A percentile compares a stretch with the other conserved stretches of the same genome.
Evolutionary conservation across 2,113 vertebrate genomes (phyloP).

Genomic region (Gnathochromis pfefferi): DNA sequence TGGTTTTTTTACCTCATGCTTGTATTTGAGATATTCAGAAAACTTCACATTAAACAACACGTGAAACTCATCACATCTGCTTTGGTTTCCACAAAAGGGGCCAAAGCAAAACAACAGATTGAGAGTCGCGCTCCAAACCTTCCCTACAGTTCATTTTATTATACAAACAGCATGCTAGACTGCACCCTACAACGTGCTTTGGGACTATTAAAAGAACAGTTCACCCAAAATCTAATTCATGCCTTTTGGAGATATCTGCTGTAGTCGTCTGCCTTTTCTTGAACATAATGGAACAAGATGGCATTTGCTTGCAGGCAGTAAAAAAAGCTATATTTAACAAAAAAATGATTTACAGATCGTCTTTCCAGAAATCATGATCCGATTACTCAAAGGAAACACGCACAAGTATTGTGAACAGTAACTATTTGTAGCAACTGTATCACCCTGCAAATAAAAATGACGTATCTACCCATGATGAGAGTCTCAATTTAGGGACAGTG

Average conservation of each 20-base stretch:
- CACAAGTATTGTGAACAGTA: neutral
- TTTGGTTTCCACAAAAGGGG: neutral
- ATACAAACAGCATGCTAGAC: neutral
- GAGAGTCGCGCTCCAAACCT: neutral
- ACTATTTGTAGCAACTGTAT: neutral
- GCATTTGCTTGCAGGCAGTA: neutral
- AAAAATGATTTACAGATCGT: neutral
- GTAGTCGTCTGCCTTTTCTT: neutral
- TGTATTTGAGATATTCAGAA: neutral
- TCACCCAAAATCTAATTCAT: neutral
- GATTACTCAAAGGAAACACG: neutral
- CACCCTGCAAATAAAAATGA: neutral
- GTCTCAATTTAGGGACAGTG: neutral
- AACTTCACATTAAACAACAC: neutral
- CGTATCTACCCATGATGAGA: neutral
- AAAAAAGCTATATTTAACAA: rapidly evolving
- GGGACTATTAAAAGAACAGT: neutral
- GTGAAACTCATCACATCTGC: neutral
- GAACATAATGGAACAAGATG: neutral
- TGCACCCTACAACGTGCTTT: neutral
- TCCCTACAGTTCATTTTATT: neutral
- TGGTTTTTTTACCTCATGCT: neutral
- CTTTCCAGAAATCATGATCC: neutral
- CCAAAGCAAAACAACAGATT: neutral
- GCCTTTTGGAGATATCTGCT: rapidly evolving